Conservation (phyloP, 2,888 invertebrate genomes). For the Panzeria rudis region DNA sequence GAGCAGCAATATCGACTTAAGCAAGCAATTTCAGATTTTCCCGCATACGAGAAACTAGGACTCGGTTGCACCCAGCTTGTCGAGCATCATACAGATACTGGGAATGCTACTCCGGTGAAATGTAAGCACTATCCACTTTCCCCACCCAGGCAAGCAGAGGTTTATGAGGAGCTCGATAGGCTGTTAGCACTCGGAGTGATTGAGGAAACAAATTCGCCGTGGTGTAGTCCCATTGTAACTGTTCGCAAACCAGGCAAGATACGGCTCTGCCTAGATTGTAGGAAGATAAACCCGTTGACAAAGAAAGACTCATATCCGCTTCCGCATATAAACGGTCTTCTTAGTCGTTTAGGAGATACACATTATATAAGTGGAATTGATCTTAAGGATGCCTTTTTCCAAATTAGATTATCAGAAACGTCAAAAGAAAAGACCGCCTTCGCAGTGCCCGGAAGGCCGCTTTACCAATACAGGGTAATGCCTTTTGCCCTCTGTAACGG, state of each 20-base stretch:
- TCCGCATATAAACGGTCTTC: too few relatives aligned
- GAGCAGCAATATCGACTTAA: conserved; percentile 34
- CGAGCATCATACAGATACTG: conserved; percentile 39
- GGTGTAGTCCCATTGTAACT: too few relatives aligned
- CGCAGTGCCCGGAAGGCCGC: too few relatives aligned
- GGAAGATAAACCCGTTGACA: conserved; percentile 56
- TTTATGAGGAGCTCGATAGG: conserved; percentile 58
- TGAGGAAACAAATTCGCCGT: conserved; percentile 51
- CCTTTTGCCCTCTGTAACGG: background rate
- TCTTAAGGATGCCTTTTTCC: too few relatives aligned
- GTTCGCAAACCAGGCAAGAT: conserved; percentile 61
- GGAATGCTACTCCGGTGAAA: conserved; percentile 43
- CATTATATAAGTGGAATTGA: too few relatives aligned
- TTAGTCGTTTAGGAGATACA: too few relatives aligned
- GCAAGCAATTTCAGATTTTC: conserved; percentile 25
- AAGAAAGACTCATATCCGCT: conserved; percentile 66
- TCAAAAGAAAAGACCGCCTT: too few relatives aligned
- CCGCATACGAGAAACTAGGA: conserved; percentile 30
- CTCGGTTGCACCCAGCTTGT: conserved; percentile 34
- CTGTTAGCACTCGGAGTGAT: conserved; percentile 56
- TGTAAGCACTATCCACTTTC: conserved; percentile 60
- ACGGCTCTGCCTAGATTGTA: conserved; percentile 60
- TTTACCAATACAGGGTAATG: conserved; percentile 34
- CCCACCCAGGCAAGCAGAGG: conserved; percentile 58
- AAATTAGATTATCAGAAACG: too few relatives aligned